Evolutionary conservation across 2,888 invertebrate species (phyloP), one percentile per base, ranked within the genome.

Genomic region (Sminthurides aquaticus): DNA sequence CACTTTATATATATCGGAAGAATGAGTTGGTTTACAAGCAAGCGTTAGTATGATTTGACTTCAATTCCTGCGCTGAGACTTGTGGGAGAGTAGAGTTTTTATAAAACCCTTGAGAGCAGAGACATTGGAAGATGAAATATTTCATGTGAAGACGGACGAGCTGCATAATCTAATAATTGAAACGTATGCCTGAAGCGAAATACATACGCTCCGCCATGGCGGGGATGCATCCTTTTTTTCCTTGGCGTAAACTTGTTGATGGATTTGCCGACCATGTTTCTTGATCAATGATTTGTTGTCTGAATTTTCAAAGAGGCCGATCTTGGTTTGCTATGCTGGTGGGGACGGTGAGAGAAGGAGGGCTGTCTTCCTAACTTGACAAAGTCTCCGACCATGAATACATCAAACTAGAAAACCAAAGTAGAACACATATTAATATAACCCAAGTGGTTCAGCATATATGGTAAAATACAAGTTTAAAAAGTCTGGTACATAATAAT

Each of bases 121-220:
- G 55, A 55, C 55, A 55, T 18, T 20, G 18, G 25, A 55, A 25
- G 55, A 55, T 55, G 24, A 55, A 55, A 55, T 55, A 55, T 55
- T 55, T 55, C 55, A 55, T 55, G 55, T 55, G 55, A 55, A 55
- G 55, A 55, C 55, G 24, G 55, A 55, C 55, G 24, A 24, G 55
- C 24, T 24, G 25, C 55, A 55, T 55, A 55, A 55, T 55, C 22
- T 55, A 55, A 55, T 55, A 55, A 55, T 55, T 55, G 55, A 55
- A 55, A 55, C 43, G 43, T 34, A 34, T 34, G 43, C 43, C 43
- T 34, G 43, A 15, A 34, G 43, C 8, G 15, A 34, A 15, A 34
- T 11, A 11, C 43, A 34, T 34, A 15, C 43, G 15, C 15, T 34
- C 5, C 15, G 43, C 15, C 5, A 5, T 34, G 5, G 43, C 43